Conservation (phyloP, 2,113 vertebrate genomes). For the Campylomormyrus tamandua region DNA sequence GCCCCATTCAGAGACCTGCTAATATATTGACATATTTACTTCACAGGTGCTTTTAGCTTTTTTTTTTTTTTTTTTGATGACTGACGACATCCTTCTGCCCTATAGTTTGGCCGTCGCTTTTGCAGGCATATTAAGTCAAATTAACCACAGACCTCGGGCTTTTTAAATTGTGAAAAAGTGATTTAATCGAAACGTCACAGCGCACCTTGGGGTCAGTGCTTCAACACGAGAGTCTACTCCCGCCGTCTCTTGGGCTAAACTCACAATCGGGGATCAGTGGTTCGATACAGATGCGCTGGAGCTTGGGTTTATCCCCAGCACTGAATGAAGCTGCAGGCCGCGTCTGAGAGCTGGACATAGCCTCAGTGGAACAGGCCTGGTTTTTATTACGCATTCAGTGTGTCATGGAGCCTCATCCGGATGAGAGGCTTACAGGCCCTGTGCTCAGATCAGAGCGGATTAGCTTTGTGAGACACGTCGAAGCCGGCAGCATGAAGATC, state of each 20-base stretch:
- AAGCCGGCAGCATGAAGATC: neutral
- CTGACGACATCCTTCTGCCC: neutral
- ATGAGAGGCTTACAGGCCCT: neutral
- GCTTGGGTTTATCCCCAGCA: neutral
- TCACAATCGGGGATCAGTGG: neutral
- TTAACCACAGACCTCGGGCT: neutral
- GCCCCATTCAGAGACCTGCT: neutral
- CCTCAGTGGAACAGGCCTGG: neutral
- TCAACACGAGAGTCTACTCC: neutral
- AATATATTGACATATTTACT: neutral
- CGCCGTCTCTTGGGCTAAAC: neutral
- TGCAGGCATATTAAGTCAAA: neutral
- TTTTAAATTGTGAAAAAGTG: neutral
- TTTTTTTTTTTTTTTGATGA: neutral
- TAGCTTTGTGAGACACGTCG: neutral
- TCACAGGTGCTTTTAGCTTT: neutral
- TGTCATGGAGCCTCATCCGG: neutral
- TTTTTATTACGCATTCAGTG: neutral
- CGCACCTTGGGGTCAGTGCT: neutral
- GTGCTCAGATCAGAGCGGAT: neutral
- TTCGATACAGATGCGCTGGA: neutral
- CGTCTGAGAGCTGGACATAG: neutral
- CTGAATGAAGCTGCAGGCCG: neutral
- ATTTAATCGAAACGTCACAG: neutral
- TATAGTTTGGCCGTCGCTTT: neutral